Conservation (phyloP, 64 coral and sea anemone species). For the Porites australiensis region DNA sequence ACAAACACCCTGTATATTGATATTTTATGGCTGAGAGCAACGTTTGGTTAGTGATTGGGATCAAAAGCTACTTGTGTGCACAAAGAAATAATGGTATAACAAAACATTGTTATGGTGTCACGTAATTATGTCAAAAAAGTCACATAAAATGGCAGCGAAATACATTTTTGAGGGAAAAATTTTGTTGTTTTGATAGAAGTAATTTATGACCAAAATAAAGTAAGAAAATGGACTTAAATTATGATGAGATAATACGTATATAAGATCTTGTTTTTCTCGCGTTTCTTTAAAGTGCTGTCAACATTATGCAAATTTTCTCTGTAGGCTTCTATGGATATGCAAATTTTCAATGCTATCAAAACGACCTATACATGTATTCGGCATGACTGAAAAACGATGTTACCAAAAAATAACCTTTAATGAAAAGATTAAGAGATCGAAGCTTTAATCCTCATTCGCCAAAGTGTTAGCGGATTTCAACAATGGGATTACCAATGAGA, state of each 20-base stretch:
- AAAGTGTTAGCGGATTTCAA: background rate
- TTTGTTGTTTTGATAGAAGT: background rate
- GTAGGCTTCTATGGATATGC: constrained; percentile 40
- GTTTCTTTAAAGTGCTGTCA: constrained; percentile 15
- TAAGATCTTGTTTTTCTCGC: background rate
- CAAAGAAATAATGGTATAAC: constrained; percentile 20
- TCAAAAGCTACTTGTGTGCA: constrained; percentile 46
- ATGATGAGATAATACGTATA: background rate
- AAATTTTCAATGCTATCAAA: constrained; percentile 16
- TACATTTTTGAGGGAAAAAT: background rate
- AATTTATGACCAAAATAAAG: background rate
- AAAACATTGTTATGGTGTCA: constrained; percentile 45
- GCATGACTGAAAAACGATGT: constrained; percentile 23
- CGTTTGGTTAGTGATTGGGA: constrained; percentile 20
- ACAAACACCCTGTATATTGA: constrained; percentile 21
- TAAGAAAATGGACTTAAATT: background rate
- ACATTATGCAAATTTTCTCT: constrained; percentile 43
- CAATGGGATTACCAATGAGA: constrained; percentile 7
- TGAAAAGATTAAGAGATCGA: constrained; percentile 48
- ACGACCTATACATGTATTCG: background rate
- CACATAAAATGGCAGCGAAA: background rate
- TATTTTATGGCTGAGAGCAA: constrained; percentile 4
- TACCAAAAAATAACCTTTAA: background rate
- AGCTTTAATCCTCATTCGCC: constrained; percentile 5
- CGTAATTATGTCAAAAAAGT: constrained; percentile 19